Base-by-base conservation (phyloP, 30 jellyfish, hydroid and myxozoan genomes). In the Turritopsis dohrnii region DNA sequence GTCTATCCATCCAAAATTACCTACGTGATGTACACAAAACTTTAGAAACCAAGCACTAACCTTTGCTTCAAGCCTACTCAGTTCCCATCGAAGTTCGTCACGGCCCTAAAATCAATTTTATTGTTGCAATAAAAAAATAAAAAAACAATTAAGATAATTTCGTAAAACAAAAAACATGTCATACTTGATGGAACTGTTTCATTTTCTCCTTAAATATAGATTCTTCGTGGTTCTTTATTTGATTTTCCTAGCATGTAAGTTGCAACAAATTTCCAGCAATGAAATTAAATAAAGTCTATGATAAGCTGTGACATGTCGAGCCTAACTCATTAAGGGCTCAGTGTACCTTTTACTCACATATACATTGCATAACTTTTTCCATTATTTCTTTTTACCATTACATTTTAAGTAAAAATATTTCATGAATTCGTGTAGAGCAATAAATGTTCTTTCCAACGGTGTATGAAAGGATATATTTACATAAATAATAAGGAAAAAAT, bases 51-150 rank as follows among this genome's bases (percentile, higher is more conserved):
- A 0, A 77, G 1, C 66, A 16, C 72, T 0, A n/a, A 80, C 87
- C 79, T 80, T 80, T 52, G 87, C 18, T 53, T 80, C 87, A 16
- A 80, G 52, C 23, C 54, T 53, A 65, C 29, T 80, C 65, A 80
- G 65, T 52, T 80, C 81, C 83, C 87, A 80, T 25, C 81, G 8
- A 18, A 80, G 28, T 18, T 80, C 53, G 17, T 41, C 79, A 16
- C 79, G 84, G 52, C 85, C 53, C 71, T 77, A 29, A 26, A 69
- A 27, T 69, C 28, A 69, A 60, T n/a, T 7, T 69, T 69, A 69
- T n/a, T 0, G 0, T 16, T 0, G 71, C 65, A 0, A 28, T 29
- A n/a, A 30, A 74, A 74, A 74, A 26, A 29, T 3, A 41, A 41
- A 41, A 41, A 3, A 41, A 41, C 60, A 13, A 13, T 41, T 41